Evolutionary conservation across 2,888 invertebrate genomes (phyloP), one percentile per base, ranked within the genome.

Genomic region (Drosophila nigricruria): DNA sequence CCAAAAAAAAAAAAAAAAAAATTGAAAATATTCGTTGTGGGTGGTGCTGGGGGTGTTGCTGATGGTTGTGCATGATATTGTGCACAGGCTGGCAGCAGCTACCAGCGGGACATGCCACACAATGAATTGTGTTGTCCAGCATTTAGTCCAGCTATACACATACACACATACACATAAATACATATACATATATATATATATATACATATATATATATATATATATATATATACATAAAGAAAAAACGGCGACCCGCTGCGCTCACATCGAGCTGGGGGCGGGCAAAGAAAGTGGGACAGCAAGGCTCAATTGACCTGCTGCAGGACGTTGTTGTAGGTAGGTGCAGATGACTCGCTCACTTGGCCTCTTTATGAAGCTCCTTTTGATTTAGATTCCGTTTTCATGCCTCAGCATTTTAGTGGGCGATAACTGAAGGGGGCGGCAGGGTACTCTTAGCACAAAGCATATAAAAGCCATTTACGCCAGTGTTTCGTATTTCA

Each of bases 81-180:
- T 61, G 62, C 42, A 57, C 50, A 64, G 66, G 63, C 66, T 49
- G 58, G 58, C 45, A 58, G 52, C 65, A 64, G 66, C 70, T 47
- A 78, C 65, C 90, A 86, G 86, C 88, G 68, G 85, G 85, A 89
- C 68, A 85, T 82, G 75, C 68, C 86, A 75, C 78, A 86, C 83
- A 73, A 89, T 89, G 87, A 88, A 89, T 89, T 89, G 86, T 86
- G 81, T 86, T 88, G 90, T 88, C 77, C 80, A 78, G 90, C 88
- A 81, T 86, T 86, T 89, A 89, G 90, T 86, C 65, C 72, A 71
- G 68, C 73, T 72, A 79, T 64, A 70, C 61, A 74, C 18, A 66
- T 2, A 58, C 42, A 58, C 65, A 73, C 2, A 63, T n/a, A n/a
- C 23, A 61, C 23, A 58, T 12, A 27, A n/a, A 57, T 16, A 14